phyloP scores from a whole-genome alignment of 1,140 invertebrate genomes.

The Bombyx mori region ASM3026992v2 NC_085107.1:5070501-5071000 shows the following conservation, averaged over 20 bases:
- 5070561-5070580: too few species aligned
- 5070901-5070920: conserved; percentile 23
- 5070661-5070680: too few species aligned
- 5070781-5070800: conserved; percentile 37
- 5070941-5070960: background rate
- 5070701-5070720: conserved; percentile 1
- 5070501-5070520: too few species aligned
- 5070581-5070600: too few species aligned
- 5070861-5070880: conserved; percentile 26
- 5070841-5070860: conserved; percentile 34
- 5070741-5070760: conserved; percentile 55
- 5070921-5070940: conserved; percentile 13
- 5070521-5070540: too few species aligned
- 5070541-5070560: too few species aligned
- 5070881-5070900: conserved; percentile 27
- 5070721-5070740: conserved; percentile 11
- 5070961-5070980: too few species aligned
- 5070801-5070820: conserved; percentile 20
- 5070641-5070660: too few species aligned
- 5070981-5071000: too few species aligned
- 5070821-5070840: conserved; percentile 15
- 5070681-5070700: too few species aligned
- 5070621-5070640: too few species aligned
- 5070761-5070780: conserved; percentile 57
- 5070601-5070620: too few species aligned